Base-by-base conservation (phyloP, 2,113 vertebrate species). In the Patagioenas fasciata region DNA sequence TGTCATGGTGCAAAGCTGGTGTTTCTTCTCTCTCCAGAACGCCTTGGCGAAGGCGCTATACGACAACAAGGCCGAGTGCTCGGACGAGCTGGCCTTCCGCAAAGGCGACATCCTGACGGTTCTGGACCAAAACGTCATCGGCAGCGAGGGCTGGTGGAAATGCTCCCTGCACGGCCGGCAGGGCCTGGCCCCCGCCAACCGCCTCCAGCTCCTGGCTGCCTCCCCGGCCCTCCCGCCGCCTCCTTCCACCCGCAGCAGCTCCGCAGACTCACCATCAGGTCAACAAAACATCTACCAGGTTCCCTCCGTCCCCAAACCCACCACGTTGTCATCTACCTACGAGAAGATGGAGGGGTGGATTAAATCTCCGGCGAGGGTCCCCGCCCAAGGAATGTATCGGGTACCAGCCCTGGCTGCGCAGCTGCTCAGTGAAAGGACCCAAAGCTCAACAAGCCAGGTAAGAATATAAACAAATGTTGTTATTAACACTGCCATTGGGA, bases 101-200 rank as follows among this genome's bases (percentile, higher is more conserved):
- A 98, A 97, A 79, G 99, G 99, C 5, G 99, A 99, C 96, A 98
- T 99, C 88, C 88, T 99, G 85, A 98, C 96, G 0, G 98, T 99
- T 73, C 96, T 99, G 80, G 98, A 99, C 64, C 98, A 98, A 18
- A 97, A 98, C 0, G 96, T 99, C 47, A 89, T 96, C 0, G 98
- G 98, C 40, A 99, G 98, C 2, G 97, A 98, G 6, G 99, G 99
- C 20, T 99, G 99, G 99, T 99, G 99, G 99, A 98, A 96, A 47
- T 99, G 99, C 48, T 97, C 98, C 47, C 98, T 99, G 24, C 98
- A 98, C 0, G 99, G 99, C 57, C 97, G 96, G 9, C 98, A 98
- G 44, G 99, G 99, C 32, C 96, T 99, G 92, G 99, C 98, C 19
- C 99, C 99, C 0, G 99, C 99, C 53, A 99, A 99, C 91, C 98